Evolutionary conservation across 23 tunicate species (phyloP), one percentile per base, ranked within the genome.

Genomic region (Trididemnum miniatum): DNA sequence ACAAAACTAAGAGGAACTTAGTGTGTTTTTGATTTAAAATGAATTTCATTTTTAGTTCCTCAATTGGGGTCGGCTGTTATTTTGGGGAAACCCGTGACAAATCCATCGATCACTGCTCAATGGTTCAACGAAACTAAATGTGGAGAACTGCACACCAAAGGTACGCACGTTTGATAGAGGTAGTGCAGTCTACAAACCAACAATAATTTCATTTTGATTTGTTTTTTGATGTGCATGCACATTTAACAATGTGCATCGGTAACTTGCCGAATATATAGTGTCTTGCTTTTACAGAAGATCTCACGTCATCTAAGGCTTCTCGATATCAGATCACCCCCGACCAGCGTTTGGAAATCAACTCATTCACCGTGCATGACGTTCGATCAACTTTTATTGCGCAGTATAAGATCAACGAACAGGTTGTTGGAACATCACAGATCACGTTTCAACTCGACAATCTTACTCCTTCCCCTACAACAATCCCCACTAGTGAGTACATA

Each of bases 81-180:
- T n/a, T 62, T 84, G 20, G 91, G 91, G 29, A 24, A 71, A 2
- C 39, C 75, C 5, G 84, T 80, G 33, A 71, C 77, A 29, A 52
- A 71, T 39, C 91, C 91, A 1, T 82, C 79, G 2, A 51, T 86
- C 20, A 50, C 72, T 2, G 84, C 27, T 20, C 35, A 38, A 20
- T 86, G 91, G 91, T 71, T 27, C 71, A 31, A 59, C 38, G 7
- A 4, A 23, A 35, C 44, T 31, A 27, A 59, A n/a, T 31, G 71
- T 1, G 33, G 27, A 49, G 2, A 18, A 37, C 44, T 1, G 34
- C 22, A n/a, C n/a, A n/a, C n/a, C n/a, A n/a, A n/a, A n/a, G n/a
- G n/a, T n/a, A n/a, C n/a, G n/a, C n/a, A n/a, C n/a, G n/a, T n/a
- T n/a, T n/a, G n/a, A n/a, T 49, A 49, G 12, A 49, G 18, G 18